Base-by-base conservation (phyloP, 2,797 vertebrate genomes). In the Scarus forsteni region DNA sequence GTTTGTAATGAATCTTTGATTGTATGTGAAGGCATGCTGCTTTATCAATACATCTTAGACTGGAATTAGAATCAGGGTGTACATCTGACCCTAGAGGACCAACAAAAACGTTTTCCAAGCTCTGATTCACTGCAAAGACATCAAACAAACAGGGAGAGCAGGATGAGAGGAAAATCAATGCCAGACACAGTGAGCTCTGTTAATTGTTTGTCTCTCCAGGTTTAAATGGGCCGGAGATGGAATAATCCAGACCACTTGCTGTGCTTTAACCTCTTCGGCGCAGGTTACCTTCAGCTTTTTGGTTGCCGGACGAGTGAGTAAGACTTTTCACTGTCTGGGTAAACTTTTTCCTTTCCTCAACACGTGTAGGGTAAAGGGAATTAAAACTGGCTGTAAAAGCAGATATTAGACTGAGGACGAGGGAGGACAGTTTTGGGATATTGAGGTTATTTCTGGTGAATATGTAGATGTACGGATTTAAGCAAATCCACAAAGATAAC, bases 171-270 rank as follows among this genome's bases (percentile, higher is more conserved):
- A 15, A 54, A 63, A 88, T 87, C 83, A 77, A 88, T 83, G 51
- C n/a, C 45, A 43, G 73, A 64, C 63, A 56, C 43, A 75, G 52
- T 71, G 62, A 78, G 62, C 11, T 11, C 62, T 34, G 46, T 59
- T 83, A 75, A 79, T 80, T 81, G 70, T 81, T 80, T 67, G 83
- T 66, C 59, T 67, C 54, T 73, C 35, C 70, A 34, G 74, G 71
- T 84, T 80, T 74, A 68, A 78, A 78, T 54, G 60, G 82, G 64
- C 60, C 39, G 57, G 10, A 64, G 76, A 73, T 77, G 42, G 74
- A 70, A 80, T 86, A 9, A 75, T 80, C 68, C 52, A n/a, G 65
- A 59, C 67, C 56, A 40, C 53, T 42, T 72, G 18, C 60, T 59
- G 55, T 43, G 61, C 62, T 79, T 73, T 75, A 75, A 75, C 75